A percentile compares a stretch with the other conserved stretches of the same genome.
phyloP scores from a whole-genome alignment of 2,888 invertebrate species.

The Cryptocephalus moraei region DNA sequence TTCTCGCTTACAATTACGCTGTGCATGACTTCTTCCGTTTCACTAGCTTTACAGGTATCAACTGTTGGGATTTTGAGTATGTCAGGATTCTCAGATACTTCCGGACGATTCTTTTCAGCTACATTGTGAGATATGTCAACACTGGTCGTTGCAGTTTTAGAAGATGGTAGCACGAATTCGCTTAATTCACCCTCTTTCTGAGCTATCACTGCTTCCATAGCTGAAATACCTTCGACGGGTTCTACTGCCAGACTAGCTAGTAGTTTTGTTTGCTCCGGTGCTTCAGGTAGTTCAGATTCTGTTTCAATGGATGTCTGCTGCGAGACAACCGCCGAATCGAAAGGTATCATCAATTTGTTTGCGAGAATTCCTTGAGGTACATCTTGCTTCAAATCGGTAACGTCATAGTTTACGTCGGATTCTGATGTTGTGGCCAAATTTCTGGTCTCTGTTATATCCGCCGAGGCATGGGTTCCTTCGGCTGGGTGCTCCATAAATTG shows the following conservation, averaged over 20 bases:
- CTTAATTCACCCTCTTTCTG: constrained; percentile 37
- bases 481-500: constrained; percentile 26
- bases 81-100: constrained; percentile 24
- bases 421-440: constrained; percentile 28
- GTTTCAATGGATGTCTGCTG: constrained; percentile 36
- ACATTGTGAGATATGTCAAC: constrained; percentile 32
- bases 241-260: constrained; percentile 39
- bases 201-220: constrained; percentile 36
- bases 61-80: constrained; percentile 17
- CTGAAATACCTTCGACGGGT: constrained; percentile 32
- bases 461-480: constrained; percentile 9
- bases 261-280: constrained; percentile 28
- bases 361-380: constrained; percentile 11
- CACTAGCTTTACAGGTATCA: constrained; percentile 27
- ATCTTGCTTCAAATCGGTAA: constrained; percentile 11
- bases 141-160: constrained; percentile 25
- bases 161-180: constrained; percentile 28
- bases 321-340: constrained; percentile 29
- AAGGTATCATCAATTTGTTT: constrained; percentile 25
- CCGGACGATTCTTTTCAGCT: constrained; percentile 31
- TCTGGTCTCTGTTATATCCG: constrained; percentile 27
- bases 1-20: constrained; percentile 42
- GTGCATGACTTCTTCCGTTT: constrained; percentile 38
- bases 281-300: constrained; percentile 31
- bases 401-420: constrained; percentile 13